These are phyloP conservation scores for Cinclus mexicanus DNA, from an alignment of 2,113 vertebrate genomes.

Conservation along the genomic window DNA sequence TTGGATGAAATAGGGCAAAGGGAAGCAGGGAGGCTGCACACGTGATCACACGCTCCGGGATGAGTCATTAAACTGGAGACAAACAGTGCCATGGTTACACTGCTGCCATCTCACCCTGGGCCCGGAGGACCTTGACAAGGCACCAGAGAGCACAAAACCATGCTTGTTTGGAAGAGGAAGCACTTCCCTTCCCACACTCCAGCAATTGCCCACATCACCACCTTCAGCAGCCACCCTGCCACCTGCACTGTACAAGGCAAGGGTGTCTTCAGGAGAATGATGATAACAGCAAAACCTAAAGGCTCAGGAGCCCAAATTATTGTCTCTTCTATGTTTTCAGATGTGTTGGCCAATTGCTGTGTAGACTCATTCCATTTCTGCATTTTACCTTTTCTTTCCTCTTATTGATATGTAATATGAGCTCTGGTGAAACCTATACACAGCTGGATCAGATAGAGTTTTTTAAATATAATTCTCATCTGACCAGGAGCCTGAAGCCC, in stretches of 20 bases:
- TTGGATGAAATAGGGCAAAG: constrained; percentile 68
- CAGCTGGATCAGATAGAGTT: background rate
- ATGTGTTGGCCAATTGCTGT: background rate
- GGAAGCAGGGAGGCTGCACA: constrained; percentile 53
- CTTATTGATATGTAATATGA: background rate
- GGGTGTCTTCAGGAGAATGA: background rate
- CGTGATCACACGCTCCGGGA: constrained; percentile 33
- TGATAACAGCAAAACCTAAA: background rate
- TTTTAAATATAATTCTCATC: background rate
- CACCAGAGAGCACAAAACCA: constrained; percentile 16
- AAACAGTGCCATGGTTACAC: constrained; percentile 56
- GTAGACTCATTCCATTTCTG: background rate
- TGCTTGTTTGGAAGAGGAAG: background rate
- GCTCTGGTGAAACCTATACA: background rate
- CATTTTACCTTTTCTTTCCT: background rate
- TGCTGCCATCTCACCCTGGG: constrained; percentile 46
- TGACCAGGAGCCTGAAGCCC: background rate
- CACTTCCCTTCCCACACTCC: background rate
- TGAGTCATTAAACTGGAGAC: constrained; percentile 62
- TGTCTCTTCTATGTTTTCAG: background rate
- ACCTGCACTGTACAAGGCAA: background rate
- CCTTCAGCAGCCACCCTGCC: background rate
- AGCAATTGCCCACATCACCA: background rate
- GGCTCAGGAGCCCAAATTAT: background rate
- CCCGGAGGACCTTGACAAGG: constrained; percentile 12